phyloP scores from a whole-genome alignment of 2,113 vertebrate species.

The Columba livia region DNA sequence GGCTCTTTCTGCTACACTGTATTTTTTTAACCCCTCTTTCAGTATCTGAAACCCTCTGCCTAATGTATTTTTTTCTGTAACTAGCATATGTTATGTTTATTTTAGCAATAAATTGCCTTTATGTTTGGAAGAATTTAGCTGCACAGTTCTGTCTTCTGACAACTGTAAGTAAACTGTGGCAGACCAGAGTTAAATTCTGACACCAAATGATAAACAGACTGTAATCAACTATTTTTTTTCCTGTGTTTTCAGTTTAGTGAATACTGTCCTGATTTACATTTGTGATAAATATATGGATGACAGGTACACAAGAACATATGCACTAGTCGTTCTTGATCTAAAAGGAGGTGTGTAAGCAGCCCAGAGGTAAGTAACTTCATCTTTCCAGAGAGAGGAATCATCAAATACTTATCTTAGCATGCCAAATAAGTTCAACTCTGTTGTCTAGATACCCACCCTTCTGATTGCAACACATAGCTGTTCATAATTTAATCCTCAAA shows the following conservation, averaged over 20 bases:
- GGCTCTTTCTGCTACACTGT: not conserved
- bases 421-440: not conserved
- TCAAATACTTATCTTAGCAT: not conserved
- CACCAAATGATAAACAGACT: conserved; percentile 2
- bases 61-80: not conserved
- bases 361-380: not conserved
- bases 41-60: not conserved
- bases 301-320: not conserved
- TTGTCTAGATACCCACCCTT: not conserved
- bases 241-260: not conserved
- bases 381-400: not conserved
- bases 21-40: not conserved
- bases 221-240: conserved; percentile 10
- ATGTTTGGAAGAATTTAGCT: not conserved
- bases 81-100: not conserved
- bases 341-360: not conserved
- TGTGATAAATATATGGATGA: not conserved
- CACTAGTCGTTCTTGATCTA: not conserved
- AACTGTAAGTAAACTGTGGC: not conserved
- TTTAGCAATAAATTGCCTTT: not conserved
- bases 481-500: not conserved
- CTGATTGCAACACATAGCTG: not conserved
- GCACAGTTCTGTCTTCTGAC: not conserved
- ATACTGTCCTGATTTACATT: not conserved
- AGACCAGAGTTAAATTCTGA: not conserved